These are phyloP conservation scores for Melanophora roralis DNA, from an alignment of 2,888 invertebrate species.

Conservation along the genomic window DNA sequence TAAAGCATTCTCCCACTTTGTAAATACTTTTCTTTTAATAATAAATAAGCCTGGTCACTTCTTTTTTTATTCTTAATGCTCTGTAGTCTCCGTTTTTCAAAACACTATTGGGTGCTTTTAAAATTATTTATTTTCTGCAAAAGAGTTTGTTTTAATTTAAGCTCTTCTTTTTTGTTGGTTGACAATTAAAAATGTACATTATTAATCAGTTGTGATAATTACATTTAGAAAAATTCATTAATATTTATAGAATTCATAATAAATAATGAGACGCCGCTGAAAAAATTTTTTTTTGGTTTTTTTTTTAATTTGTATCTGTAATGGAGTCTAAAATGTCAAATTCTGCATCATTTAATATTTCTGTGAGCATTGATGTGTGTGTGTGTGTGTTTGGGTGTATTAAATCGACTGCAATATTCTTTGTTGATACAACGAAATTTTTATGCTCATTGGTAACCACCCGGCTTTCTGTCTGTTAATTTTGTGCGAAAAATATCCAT, in stretches of 20 bases:
- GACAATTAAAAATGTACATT: slow-evolving; percentile 75
- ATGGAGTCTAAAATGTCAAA: slow-evolving; percentile 59
- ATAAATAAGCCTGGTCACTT: too few species aligned
- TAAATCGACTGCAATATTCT: not conserved
- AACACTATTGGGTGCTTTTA: not conserved
- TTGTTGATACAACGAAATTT: slow-evolving; percentile 15
- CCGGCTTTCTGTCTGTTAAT: slow-evolving; percentile 46
- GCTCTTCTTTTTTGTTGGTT: slow-evolving; percentile 14
- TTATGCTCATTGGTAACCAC: slow-evolving; percentile 54
- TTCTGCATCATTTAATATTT: slow-evolving; percentile 62
- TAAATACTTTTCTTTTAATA: too few species aligned
- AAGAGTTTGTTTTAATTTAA: slow-evolving; percentile 3
- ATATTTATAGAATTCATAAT: slow-evolving; percentile 77
- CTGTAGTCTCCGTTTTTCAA: too few species aligned
- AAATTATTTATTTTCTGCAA: not conserved
- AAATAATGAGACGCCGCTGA: slow-evolving; percentile 72
- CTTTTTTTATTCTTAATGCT: too few species aligned
- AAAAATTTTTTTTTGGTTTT: slow-evolving; percentile 38
- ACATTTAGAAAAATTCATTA: slow-evolving; percentile 76
- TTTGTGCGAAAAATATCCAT: not conserved
- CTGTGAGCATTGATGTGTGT: slow-evolving; percentile 4
- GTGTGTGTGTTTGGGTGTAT: not conserved
- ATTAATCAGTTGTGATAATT: slow-evolving; percentile 77
- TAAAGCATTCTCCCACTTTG: too few species aligned
- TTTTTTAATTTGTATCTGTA: not conserved